Conservation (phyloP, 2,113 vertebrate species). For the Apus apus region DNA sequence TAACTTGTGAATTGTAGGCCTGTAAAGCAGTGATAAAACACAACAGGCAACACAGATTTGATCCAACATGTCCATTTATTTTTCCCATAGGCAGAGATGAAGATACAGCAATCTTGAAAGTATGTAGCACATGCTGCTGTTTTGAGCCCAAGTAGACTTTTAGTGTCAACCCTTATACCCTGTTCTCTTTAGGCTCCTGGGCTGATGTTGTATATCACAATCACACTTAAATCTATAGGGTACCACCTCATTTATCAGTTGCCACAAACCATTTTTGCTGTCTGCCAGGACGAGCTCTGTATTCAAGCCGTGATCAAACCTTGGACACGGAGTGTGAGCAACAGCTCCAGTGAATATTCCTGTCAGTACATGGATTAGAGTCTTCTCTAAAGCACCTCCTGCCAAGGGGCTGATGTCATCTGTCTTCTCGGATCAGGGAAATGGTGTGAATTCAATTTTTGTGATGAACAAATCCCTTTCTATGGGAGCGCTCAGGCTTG, state of each 20-base stretch:
- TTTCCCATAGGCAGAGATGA: constrained; percentile 28
- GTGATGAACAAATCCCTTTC: constrained; percentile 39
- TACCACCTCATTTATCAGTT: constrained; percentile 77
- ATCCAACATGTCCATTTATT: constrained; percentile 43
- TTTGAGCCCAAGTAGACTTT: constrained; percentile 13
- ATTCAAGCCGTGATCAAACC: constrained; percentile 16
- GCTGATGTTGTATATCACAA: constrained; percentile 53
- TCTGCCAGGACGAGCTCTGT: constrained; percentile 31
- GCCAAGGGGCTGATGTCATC: constrained; percentile 35
- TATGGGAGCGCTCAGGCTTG: background rate
- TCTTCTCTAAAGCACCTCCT: constrained; percentile 53
- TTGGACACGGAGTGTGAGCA: constrained; percentile 50
- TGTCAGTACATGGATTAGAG: constrained; percentile 62
- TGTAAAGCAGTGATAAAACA: constrained; percentile 18
- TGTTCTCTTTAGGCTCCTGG: background rate
- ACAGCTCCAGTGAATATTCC: constrained; percentile 65
- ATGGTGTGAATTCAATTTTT: constrained; percentile 36
- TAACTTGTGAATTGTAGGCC: background rate
- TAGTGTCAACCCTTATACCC: constrained; percentile 46
- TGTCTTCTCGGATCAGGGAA: background rate
- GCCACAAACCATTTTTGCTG: constrained; percentile 50
- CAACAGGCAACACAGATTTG: background rate
- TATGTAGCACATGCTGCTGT: constrained; percentile 24
- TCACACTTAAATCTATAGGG: constrained; percentile 59
- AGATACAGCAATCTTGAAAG: background rate